Conservation (phyloP, 53 echinoderm and acorn worm species). For the Actinopyga echinites region DNA sequence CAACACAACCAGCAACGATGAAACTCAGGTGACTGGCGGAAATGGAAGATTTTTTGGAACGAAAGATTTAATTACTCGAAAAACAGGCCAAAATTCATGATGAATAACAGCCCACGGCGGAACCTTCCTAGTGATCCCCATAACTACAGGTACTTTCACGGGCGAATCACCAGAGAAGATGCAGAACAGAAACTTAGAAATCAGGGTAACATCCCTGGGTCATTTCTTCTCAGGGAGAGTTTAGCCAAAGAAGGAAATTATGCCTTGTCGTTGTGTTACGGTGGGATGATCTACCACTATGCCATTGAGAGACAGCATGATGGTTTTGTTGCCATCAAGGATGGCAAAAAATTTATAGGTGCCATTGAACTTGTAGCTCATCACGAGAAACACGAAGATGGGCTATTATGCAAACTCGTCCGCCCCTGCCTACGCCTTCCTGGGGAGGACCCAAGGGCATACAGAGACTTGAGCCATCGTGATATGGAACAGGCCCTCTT, state of each 20-base stretch:
- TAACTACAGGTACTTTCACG: constrained; percentile 79
- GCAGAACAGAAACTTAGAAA: constrained; percentile 76
- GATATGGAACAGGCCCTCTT: constrained; percentile 82
- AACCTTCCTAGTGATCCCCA: constrained; percentile 65
- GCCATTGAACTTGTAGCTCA: constrained; percentile 86
- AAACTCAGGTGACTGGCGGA: too few species aligned
- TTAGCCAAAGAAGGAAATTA: constrained; percentile 87
- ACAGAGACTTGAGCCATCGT: constrained; percentile 73
- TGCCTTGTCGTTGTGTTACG: constrained; percentile 85
- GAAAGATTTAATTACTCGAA: too few species aligned
- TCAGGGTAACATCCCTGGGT: constrained; percentile 68
- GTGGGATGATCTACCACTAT: constrained; percentile 86
- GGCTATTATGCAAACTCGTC: constrained; percentile 74
- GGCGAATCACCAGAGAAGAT: constrained; percentile 91
- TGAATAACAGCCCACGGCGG: not conserved
- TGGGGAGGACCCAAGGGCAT: constrained; percentile 69
- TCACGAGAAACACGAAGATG: constrained; percentile 86
- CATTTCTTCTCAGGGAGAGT: constrained; percentile 85
- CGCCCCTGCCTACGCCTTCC: constrained; percentile 65
- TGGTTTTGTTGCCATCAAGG: constrained; percentile 92
- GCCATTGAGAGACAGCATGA: constrained; percentile 89
- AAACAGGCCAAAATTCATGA: not conserved
- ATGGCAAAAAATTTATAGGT: constrained; percentile 86
- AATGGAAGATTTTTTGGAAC: too few species aligned
- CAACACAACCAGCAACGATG: too few species aligned